Evolutionary conservation across 2,113 vertebrate species (phyloP), one percentile per base, ranked within the genome.

Genomic region (Myrmecobius fasciatus): DNA sequence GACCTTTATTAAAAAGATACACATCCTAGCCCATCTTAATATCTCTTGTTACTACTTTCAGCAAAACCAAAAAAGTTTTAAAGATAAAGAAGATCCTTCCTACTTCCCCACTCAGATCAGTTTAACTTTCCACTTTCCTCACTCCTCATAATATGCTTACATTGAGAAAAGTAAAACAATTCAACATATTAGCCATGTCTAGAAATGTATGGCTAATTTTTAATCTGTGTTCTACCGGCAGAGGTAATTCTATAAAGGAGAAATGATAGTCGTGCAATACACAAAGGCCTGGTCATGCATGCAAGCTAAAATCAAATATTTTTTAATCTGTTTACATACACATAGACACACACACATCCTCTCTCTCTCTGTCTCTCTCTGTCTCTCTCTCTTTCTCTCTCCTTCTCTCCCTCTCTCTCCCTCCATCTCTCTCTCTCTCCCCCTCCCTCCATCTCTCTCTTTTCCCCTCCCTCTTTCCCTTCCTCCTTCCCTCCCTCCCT

Each of bases 201-300:
- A 83, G n/a, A 43, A 43, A 83, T 83, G 7, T 75, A 43, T 43
- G n/a, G 17, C 67, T 83, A 83, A 83, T 83, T 83, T 8, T 22
- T 54, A 91, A 95, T 92, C 47, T 90, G 8, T 90, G 10, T 53
- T 89, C 56, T 25, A 88, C 25, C 20, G 47, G 75, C 28, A 31
- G 91, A 51, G 43, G 20, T 20, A 89, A 12, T 43, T 47, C 9
- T 88, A 31, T 17, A 89, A 83, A 25, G 7, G 31, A 43, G n/a
- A 28, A 91, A 60, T 94, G 20, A 89, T 60, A 88, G 54, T 20
- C 26, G 26, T 1, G 31, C 43, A 92, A 60, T 2, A 9, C 28
- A 49, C 60, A 17, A 51, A 90, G 25, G 10, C 89, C 24, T 95
- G 56, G 94, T 94, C 7, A 90, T 51, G 52, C 43, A 83, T 93